Evolutionary conservation across 2,888 invertebrate species (phyloP).

Genomic region (Nephrocerus scutellatus): DNA sequence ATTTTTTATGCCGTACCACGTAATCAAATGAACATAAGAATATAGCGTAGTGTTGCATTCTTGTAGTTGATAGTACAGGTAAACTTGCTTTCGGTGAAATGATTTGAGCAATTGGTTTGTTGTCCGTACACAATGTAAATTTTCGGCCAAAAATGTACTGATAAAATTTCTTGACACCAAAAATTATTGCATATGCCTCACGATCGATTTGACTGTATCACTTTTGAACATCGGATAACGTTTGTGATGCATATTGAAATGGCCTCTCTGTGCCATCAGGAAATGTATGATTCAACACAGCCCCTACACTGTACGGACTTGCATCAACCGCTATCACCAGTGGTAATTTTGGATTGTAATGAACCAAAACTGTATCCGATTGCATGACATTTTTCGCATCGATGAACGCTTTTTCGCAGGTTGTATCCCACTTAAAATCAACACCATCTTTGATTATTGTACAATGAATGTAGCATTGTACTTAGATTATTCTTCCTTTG

Average conservation of each 20-base stretch:
- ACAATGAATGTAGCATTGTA: conserved; percentile 25
- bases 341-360: conserved; percentile 27
- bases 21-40: conserved; percentile 13
- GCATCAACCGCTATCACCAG: conserved; percentile 30
- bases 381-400: conserved; percentile 25
- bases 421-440: conserved; percentile 24
- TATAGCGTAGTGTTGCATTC: conserved; percentile 11
- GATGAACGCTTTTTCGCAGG: conserved; percentile 25
- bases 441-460: conserved; percentile 25
- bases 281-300: conserved; percentile 26
- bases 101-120: conserved; percentile 10
- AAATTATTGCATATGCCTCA: conserved; percentile 36
- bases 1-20: conserved; percentile 11
- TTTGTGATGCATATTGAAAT: conserved; percentile 39
- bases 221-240: conserved; percentile 28
- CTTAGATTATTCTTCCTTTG: conserved; percentile 27
- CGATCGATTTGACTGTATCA: conserved; percentile 29
- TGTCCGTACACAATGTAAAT: conserved; percentile 32
- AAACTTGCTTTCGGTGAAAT: conserved; percentile 9
- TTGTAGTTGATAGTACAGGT: conserved; percentile 8
- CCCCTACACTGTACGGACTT: conserved; percentile 23
- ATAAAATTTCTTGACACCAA: conserved; percentile 37
- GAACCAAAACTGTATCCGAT: conserved; percentile 23
- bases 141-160: conserved; percentile 38
- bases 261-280: conserved; percentile 36